A percentile compares a stretch with the other conserved stretches of the same genome.
Evolutionary conservation across 2,888 invertebrate species (phyloP).

Genomic region (Quadroppia sp.): DNA sequence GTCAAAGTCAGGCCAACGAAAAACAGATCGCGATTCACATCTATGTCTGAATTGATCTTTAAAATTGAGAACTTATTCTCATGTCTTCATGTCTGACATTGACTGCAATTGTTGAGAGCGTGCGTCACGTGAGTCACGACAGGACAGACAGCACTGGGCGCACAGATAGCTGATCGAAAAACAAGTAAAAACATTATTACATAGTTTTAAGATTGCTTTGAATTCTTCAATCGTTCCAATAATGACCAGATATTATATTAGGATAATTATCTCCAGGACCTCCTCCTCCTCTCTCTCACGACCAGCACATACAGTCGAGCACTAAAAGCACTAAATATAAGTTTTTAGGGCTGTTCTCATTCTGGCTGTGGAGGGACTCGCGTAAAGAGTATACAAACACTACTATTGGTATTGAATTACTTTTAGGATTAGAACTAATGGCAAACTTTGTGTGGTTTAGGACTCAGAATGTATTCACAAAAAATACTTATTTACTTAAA

Average conservation of each 20-base stretch:
- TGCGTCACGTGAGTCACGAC: slow-evolving; percentile 34
- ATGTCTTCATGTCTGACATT: neutral
- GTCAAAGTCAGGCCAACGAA: neutral
- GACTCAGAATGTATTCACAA: neutral
- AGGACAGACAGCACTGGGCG: neutral
- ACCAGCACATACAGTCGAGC: slow-evolving; percentile 17
- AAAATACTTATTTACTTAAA: slow-evolving; percentile 32
- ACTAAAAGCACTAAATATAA: slow-evolving; percentile 19
- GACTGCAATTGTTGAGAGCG: neutral
- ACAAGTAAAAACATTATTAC: slow-evolving; percentile 17
- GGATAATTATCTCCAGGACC: neutral
- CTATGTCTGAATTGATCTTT: neutral
- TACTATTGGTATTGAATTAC: slow-evolving; percentile 30
- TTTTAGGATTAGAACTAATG: slow-evolving; percentile 26
- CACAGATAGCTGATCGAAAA: neutral
- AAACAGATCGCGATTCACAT: slow-evolving; percentile 9
- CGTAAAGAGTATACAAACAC: neutral
- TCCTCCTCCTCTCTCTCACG: slow-evolving; percentile 36
- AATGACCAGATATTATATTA: slow-evolving; percentile 29
- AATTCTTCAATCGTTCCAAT: neutral
- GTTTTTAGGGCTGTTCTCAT: slow-evolving; percentile 32
- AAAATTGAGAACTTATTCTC: neutral
- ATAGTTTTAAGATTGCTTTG: slow-evolving; percentile 4
- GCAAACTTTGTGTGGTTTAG: slow-evolving; percentile 6
- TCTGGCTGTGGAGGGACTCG: slow-evolving; percentile 10